Base-by-base conservation (phyloP, 2,888 invertebrate species). In the Villa cingulata region DNA sequence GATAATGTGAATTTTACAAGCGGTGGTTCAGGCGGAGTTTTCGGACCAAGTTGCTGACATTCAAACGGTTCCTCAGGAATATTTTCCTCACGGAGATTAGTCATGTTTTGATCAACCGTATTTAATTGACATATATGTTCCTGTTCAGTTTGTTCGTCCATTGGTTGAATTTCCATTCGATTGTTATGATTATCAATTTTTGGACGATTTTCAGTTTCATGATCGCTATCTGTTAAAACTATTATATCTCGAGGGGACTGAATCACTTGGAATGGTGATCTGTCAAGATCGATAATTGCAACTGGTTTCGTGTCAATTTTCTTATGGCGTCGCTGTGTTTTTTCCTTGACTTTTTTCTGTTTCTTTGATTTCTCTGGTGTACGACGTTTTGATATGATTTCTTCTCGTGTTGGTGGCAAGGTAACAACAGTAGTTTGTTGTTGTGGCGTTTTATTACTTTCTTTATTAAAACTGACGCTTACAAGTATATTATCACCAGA, bases 401-500 rank as follows among this genome's bases (percentile, higher is more conserved):
- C 66, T 45, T 65, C 68, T 14, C 67, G 59, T 3, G 63, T 62
- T 1, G 65, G 56, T 2, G 68, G 66, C 48, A 69, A 50, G 12
- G 65, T 68, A 1, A 67, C 65, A 42, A 68, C 63, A 14, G 70
- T 66, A 32, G 63, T 65, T 60, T 50, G 68, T 53, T 51, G 63
- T 56, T 37, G 69, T 57, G 2, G 43, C 16, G 53, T 42, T 34
- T 20, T 7, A 17, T 51, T 55, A 4, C 55, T 48, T 55, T 76
- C 77, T 57, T 86, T 86, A 63, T 85, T 83, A 68, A 91, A 92
- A 66, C 88, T 90, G 17, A 92, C 88, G 69, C 89, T 90, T 14
- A 92, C 90, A 53, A 92, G 76, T 59, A 92, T 91, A 64, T 90
- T 91, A 68, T 91, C 88, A 4, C 91, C 91, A 14, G 90, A 89